These are phyloP conservation scores for Laticauda laticaudata DNA, from an alignment of 2,113 vertebrate species.

Conservation along the genomic window DNA sequence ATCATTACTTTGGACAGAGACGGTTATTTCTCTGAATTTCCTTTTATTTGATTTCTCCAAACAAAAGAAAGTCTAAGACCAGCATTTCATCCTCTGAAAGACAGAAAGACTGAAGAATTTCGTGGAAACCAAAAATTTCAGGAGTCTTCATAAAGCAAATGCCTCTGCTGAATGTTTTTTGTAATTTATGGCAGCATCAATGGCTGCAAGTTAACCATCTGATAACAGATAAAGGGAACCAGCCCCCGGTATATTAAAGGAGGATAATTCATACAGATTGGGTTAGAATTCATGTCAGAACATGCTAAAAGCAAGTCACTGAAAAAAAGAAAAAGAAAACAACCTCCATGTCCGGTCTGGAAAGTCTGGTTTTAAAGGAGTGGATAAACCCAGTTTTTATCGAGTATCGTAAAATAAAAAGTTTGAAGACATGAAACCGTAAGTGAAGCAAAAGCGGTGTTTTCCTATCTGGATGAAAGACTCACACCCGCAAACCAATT, in stretches of 20 bases:
- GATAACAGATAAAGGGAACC: background rate
- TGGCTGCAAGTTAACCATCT: background rate
- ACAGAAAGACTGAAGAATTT: background rate
- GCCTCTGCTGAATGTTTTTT: background rate
- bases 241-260: background rate
- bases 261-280: background rate
- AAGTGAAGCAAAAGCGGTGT: background rate
- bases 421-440: background rate
- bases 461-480: background rate
- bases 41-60: background rate
- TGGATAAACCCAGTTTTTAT: background rate
- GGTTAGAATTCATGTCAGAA: background rate
- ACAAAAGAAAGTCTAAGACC: background rate
- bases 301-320: background rate
- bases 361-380: background rate
- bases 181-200: background rate
- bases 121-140: background rate
- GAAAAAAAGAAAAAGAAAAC: background rate
- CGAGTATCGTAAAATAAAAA: background rate
- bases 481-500: background rate
- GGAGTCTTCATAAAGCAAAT: background rate
- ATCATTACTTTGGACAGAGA: background rate
- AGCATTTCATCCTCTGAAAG: background rate
- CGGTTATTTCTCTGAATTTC: background rate
- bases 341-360: background rate